A percentile compares a stretch with the other conserved stretches of the same genome.
phyloP scores from a whole-genome alignment of 2,113 vertebrate genomes.

The Ciconia maguari region DNA sequence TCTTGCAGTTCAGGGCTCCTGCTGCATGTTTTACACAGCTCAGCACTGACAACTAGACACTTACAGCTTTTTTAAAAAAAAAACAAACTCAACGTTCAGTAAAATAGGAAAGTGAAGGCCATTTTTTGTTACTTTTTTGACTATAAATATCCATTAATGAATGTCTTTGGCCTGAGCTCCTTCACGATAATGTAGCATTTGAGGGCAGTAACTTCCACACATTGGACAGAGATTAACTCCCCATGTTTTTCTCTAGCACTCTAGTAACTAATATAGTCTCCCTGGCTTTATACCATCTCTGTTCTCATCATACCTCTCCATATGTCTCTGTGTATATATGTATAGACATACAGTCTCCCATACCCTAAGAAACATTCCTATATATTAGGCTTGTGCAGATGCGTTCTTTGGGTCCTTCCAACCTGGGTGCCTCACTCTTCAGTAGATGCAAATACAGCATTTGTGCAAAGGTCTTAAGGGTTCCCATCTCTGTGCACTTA shows the following conservation, averaged over 20 bases:
- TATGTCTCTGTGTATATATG: neutral
- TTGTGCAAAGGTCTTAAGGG: neutral
- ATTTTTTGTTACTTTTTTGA: neutral
- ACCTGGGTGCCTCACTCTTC: neutral
- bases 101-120: neutral
- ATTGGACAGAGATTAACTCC: neutral
- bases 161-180: neutral
- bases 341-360: neutral
- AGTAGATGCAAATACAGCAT: neutral
- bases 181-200: neutral
- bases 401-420: neutral
- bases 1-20: neutral
- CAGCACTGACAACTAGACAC: neutral
- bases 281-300: neutral
- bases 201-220: neutral
- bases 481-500: neutral
- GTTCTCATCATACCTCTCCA: neutral
- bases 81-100: neutral
- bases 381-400: neutral
- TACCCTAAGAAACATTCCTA: neutral
- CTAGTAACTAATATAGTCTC: neutral
- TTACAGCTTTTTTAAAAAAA: neutral
- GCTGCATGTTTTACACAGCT: neutral
- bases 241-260: neutral
- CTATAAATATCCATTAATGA: neutral